phyloP scores from a whole-genome alignment of 2,113 vertebrate genomes.

The Vulpes ferrilata region DNA sequence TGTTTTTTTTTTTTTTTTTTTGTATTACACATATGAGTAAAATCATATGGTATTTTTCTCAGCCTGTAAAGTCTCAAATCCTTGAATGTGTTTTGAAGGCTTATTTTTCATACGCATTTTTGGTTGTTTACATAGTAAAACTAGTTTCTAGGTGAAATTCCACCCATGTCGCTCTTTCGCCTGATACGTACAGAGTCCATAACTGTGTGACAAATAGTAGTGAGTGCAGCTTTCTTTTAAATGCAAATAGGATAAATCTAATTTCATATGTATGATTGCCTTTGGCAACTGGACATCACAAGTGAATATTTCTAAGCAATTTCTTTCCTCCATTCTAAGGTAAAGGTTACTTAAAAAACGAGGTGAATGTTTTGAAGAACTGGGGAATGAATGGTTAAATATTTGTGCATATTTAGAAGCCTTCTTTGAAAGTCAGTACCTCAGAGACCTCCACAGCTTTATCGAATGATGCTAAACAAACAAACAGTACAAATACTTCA shows the following conservation, averaged over 20 bases:
- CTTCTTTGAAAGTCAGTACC: conserved; percentile 18
- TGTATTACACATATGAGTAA: background rate
- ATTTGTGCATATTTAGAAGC: conserved; percentile 27
- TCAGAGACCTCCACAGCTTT: background rate
- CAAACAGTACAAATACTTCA: background rate
- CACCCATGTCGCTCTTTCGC: background rate
- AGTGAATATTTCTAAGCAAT: background rate
- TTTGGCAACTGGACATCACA: background rate
- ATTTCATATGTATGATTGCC: background rate
- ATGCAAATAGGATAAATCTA: background rate
- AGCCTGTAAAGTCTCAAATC: background rate
- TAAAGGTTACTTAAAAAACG: background rate
- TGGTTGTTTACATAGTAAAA: background rate
- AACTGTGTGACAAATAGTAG: background rate
- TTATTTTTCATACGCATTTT: background rate
- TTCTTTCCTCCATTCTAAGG: background rate
- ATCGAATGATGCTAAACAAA: background rate
- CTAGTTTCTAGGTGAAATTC: background rate
- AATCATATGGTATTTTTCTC: background rate
- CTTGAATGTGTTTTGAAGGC: background rate
- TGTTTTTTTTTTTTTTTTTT: background rate
- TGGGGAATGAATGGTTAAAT: background rate
- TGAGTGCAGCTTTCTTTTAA: background rate
- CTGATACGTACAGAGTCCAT: background rate
- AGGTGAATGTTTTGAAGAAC: conserved; percentile 39